Conservation (phyloP, 2,797 vertebrate species). For the Prionace glauca region DNA sequence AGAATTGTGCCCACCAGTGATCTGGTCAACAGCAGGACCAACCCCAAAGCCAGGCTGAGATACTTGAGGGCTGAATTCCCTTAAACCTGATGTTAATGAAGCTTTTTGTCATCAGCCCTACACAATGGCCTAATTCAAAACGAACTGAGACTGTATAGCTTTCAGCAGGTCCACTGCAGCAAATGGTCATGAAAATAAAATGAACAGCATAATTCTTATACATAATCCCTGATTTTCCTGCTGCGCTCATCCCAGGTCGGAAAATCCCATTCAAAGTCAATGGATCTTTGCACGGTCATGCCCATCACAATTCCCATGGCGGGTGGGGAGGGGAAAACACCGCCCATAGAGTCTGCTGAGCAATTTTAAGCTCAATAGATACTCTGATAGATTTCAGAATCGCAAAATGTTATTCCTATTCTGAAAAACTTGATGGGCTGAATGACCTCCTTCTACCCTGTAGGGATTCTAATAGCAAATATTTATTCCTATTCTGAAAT, state of each 20-base stretch:
- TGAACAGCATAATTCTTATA: neutral
- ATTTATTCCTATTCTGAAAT: neutral
- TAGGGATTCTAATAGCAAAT: neutral
- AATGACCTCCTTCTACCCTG: too few species aligned
- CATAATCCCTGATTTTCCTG: too few species aligned
- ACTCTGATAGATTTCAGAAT: neutral
- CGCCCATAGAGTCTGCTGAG: neutral
- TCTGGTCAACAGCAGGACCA: too few species aligned
- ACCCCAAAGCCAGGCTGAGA: neutral
- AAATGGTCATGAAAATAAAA: neutral
- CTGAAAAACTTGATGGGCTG: neutral
- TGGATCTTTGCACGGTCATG: too few species aligned
- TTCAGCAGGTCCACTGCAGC: neutral
- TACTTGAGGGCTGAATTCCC: neutral
- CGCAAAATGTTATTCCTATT: neutral
- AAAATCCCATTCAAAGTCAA: too few species aligned
- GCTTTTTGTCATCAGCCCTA: neutral
- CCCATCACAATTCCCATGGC: too few species aligned
- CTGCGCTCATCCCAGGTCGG: too few species aligned
- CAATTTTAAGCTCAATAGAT: neutral
- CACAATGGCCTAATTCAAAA: neutral
- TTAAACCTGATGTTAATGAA: neutral
- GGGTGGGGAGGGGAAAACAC: too few species aligned
- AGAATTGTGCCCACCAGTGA: neutral
- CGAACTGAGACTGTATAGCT: neutral